Base-by-base conservation (phyloP, 2,797 vertebrate species). In the Muscicapa striata region DNA sequence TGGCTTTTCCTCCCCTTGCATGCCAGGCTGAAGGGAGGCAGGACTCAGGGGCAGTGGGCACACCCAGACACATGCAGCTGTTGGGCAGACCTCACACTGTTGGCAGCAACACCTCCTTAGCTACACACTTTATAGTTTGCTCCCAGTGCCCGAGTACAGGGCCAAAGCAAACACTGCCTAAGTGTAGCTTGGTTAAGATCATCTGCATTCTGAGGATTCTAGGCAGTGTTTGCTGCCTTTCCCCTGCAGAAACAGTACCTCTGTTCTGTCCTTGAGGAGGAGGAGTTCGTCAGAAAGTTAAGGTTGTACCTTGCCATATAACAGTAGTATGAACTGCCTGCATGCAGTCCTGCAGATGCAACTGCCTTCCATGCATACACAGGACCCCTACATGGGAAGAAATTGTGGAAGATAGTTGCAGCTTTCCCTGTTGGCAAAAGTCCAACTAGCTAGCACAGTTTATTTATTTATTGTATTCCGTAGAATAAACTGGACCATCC, bases 351-450 rank as follows among this genome's bases (percentile, higher is more conserved):
- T 83, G 34, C 30, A 83, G n/a, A 6, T 51, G 29, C 18, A 52
- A 10, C 11, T 69, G 12, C 72, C 36, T 80, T 92, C 40, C 34
- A 48, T n/a, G 38, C 77, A 63, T 54, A 68, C 19, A 48, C 10
- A 70, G 38, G n/a, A 59, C 19, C 7, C 18, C 18, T 59, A 36
- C 5, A 3, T 0, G 18, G 17, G 57, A 85, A 93, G 68, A 68
- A 61, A 55, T 22, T 46, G 30, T n/a, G 89, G 38, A 91, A 91
- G 61, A 40, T 29, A 87, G 61, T 43, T 94, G 79, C 87, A 94
- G 73, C 46, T 78, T 94, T 68, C 17, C 18, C 49, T 48, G 7
- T 26, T 67, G 21, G 36, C 23, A 77, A 89, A 89, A 85, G 19
- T 55, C 45, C 23, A 69, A 67, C 21, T 4, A 86, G 58, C 49